phyloP scores from a whole-genome alignment of 2,888 invertebrate genomes.

The Rotaria magnacalcarata region DNA sequence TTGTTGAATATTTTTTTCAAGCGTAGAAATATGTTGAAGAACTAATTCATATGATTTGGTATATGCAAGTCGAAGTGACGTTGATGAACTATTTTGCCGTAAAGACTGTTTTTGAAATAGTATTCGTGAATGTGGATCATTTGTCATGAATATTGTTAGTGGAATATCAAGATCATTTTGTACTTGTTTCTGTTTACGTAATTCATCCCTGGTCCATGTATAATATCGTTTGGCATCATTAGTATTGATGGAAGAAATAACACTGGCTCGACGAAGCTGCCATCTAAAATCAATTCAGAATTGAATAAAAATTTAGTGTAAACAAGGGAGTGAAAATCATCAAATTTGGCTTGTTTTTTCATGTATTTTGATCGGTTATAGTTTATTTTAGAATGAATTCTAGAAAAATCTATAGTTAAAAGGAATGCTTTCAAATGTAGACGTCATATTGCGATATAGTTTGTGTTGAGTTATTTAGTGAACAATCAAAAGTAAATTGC shows the following conservation, averaged over 20 bases:
- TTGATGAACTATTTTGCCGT: background rate
- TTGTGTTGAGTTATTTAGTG: too few species aligned
- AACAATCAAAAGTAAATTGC: too few species aligned
- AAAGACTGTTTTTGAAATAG: background rate
- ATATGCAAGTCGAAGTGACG: background rate
- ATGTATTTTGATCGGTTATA: too few species aligned
- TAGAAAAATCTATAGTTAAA: too few species aligned
- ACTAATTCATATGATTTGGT: background rate
- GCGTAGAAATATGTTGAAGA: background rate
- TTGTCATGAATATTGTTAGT: background rate
- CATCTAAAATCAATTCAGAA: background rate
- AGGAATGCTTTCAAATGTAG: too few species aligned
- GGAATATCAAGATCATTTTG: slow-evolving; percentile 21
- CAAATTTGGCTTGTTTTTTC: too few species aligned
- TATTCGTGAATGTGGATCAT: background rate
- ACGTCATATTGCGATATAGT: too few species aligned
- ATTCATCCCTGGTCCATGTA: background rate
- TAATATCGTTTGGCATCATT: too few species aligned
- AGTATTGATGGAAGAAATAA: background rate
- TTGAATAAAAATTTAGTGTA: too few species aligned
- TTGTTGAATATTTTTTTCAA: background rate
- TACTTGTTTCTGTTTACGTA: background rate
- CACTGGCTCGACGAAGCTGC: background rate
- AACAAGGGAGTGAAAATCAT: too few species aligned
- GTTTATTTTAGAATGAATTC: too few species aligned